These are phyloP conservation scores for Enteromius treurensis DNA, from an alignment of 2,797 vertebrate species.

Conservation along the genomic window DNA sequence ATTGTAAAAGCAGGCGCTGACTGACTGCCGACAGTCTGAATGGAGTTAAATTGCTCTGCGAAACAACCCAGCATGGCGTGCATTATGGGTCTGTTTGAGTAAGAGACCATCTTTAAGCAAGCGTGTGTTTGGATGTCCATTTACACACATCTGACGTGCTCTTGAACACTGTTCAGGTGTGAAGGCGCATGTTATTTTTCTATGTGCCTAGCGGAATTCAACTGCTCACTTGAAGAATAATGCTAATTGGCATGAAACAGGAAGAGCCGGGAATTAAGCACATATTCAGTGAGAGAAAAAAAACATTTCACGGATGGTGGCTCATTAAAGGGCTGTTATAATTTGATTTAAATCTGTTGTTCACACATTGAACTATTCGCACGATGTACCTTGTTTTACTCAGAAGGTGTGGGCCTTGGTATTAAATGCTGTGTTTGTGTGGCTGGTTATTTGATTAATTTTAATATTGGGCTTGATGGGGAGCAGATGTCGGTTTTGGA, in stretches of 20 bases:
- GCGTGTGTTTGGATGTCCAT: slow-evolving; percentile 10
- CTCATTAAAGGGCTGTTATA: slow-evolving; percentile 17
- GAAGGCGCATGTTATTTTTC: slow-evolving; percentile 64
- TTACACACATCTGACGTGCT: slow-evolving; percentile 43
- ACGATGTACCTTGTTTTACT: slow-evolving; percentile 7
- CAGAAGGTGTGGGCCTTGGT: background rate
- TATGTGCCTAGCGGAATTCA: slow-evolving; percentile 44
- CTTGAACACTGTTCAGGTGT: slow-evolving; percentile 63
- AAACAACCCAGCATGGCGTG: slow-evolving; percentile 1
- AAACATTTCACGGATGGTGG: background rate
- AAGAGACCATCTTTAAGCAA: slow-evolving; percentile 9
- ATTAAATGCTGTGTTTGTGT: background rate
- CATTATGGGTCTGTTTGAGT: slow-evolving; percentile 7
- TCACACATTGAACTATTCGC: background rate
- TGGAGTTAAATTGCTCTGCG: slow-evolving; percentile 38
- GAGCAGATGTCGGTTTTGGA: slow-evolving; percentile 52
- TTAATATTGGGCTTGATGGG: slow-evolving; percentile 22
- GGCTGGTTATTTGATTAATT: slow-evolving; percentile 20
- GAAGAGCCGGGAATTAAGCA: slow-evolving; percentile 8
- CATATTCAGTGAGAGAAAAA: background rate
- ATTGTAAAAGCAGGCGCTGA: slow-evolving; percentile 18
- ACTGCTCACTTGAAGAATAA: slow-evolving; percentile 69
- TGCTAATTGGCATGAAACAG: slow-evolving; percentile 65
- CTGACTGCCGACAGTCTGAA: slow-evolving; percentile 39
- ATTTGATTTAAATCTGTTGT: slow-evolving; percentile 21